phyloP scores from a whole-genome alignment of 2,113 vertebrate genomes.

The Epinephelus moara region DNA sequence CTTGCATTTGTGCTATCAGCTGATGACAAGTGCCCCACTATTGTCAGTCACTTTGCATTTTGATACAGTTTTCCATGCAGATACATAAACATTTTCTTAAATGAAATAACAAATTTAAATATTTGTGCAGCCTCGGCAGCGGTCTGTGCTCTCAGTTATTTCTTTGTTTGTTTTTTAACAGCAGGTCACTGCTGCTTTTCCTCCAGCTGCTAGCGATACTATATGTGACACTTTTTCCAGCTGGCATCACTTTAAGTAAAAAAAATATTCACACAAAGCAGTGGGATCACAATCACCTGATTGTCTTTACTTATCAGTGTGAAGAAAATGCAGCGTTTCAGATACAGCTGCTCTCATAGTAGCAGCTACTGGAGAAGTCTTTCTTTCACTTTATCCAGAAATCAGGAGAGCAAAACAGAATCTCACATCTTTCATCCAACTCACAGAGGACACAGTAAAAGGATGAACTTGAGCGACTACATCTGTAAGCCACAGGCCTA shows the following conservation, averaged over 20 bases:
- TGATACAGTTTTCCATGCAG: background rate
- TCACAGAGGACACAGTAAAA: background rate
- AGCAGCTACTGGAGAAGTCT: background rate
- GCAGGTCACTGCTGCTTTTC: background rate
- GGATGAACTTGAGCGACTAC: background rate
- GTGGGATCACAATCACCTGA: background rate
- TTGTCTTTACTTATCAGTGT: background rate
- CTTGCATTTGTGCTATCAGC: background rate
- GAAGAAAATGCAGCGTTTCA: background rate
- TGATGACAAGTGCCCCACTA: no score
- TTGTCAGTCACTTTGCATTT: background rate
- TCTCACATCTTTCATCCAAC: background rate
- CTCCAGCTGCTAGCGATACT: background rate
- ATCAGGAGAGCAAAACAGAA: background rate
- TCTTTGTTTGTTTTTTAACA: background rate
- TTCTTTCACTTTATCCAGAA: background rate
- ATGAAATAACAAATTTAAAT: background rate
- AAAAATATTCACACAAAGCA: background rate
- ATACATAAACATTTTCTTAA: background rate
- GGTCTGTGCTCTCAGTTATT: background rate
- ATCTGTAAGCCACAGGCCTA: slow-evolving; percentile 25
- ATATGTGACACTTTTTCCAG: background rate
- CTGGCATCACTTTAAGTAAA: background rate
- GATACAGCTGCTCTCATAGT: background rate
- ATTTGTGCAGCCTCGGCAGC: background rate